Evolutionary conservation across 2,113 vertebrate genomes (phyloP).

Genomic region (Motacilla alba): DNA sequence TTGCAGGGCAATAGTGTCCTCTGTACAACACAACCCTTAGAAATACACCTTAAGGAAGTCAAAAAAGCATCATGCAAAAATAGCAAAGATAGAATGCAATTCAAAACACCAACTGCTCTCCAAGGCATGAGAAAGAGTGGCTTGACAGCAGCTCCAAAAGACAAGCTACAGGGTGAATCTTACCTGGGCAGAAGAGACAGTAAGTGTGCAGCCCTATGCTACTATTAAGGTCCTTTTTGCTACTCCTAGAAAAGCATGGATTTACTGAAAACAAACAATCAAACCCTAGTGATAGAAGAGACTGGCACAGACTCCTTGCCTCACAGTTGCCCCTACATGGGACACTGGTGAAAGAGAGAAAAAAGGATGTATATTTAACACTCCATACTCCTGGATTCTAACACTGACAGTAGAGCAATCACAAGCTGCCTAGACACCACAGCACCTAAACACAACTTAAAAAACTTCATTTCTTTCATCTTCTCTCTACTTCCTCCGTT

Average conservation of each 20-base stretch:
- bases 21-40: not conserved
- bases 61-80: not conserved
- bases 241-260: not conserved
- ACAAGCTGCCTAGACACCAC: not conserved
- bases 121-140: not conserved
- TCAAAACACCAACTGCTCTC: not conserved
- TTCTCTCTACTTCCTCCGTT: not conserved
- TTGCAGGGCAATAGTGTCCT: not conserved
- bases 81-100: not conserved
- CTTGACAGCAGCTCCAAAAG: not conserved
- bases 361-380: not conserved
- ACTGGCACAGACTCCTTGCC: not conserved
- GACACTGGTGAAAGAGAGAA: not conserved
- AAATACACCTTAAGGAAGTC: not conserved
- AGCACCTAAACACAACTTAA: not conserved
- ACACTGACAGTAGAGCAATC: not conserved
- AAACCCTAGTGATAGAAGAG: not conserved
- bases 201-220: not conserved
- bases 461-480: not conserved
- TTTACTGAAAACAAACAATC: not conserved
- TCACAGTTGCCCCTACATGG: not conserved
- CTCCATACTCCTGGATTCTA: not conserved
- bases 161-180: not conserved
- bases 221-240: not conserved
- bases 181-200: not conserved